Evolutionary conservation across 2,888 invertebrate species (phyloP).

Genomic region (Portevinia maculata): DNA sequence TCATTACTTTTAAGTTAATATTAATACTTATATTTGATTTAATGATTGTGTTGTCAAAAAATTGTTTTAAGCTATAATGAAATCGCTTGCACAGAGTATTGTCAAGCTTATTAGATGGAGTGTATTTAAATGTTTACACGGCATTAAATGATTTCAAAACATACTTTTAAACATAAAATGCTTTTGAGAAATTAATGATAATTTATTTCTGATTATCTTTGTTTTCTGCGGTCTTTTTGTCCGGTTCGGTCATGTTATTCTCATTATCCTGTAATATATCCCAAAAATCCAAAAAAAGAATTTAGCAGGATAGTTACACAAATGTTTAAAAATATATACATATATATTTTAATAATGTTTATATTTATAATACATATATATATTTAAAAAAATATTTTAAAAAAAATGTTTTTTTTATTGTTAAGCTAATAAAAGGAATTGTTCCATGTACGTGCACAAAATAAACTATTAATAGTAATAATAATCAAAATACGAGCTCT

Average conservation of each 20-base stretch:
- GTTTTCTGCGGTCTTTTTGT: constrained; percentile 69
- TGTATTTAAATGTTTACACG: constrained; percentile 12
- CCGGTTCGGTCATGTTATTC: constrained; percentile 79
- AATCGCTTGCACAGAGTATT: constrained; percentile 39
- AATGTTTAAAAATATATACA: constrained; percentile 46
- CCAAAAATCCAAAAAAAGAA: constrained; percentile 74
- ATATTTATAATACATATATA: too few relatives aligned
- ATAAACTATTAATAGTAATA: constrained; percentile 22
- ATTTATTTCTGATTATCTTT: constrained; percentile 58
- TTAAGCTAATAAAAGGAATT: constrained; percentile 74
- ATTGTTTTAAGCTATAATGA: constrained; percentile 34
- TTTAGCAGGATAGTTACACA: constrained; percentile 62
- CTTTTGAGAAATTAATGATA: constrained; percentile 17
- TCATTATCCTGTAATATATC: constrained; percentile 82
- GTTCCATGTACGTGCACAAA: constrained; percentile 76
- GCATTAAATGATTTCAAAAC: constrained; percentile 25
- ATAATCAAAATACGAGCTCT: constrained; percentile 40
- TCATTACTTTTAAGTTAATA: constrained; percentile 12
- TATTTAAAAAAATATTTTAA: too few relatives aligned
- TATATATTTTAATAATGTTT: too few relatives aligned
- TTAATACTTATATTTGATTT: constrained; percentile 49
- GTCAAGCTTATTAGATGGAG: constrained; percentile 18
- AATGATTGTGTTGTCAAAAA: constrained; percentile 8
- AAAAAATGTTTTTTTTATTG: constrained; percentile 40
- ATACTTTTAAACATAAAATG: constrained; percentile 40